Conservation (phyloP, 2,113 vertebrate species). For the Ceyx melanurus region DNA sequence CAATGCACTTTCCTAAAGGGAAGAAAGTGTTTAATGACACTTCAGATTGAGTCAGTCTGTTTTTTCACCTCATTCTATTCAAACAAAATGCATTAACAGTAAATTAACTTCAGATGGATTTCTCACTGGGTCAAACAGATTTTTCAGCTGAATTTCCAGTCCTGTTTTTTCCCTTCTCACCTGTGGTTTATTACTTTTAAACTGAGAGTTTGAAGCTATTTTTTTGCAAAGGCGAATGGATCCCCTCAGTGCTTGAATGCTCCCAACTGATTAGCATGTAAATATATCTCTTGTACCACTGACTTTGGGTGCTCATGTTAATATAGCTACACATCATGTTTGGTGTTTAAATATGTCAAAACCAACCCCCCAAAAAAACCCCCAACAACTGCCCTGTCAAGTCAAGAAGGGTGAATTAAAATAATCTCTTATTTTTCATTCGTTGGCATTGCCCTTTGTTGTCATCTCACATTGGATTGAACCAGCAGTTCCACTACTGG, state of each 20-base stretch:
- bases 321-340: not conserved
- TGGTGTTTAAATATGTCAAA: not conserved
- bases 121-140: not conserved
- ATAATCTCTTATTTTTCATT: not conserved
- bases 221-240: not conserved
- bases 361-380: rapidly evolving
- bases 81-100: not conserved
- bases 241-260: not conserved
- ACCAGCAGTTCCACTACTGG: not conserved
- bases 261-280: not conserved
- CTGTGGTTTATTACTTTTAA: not conserved
- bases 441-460: not conserved
- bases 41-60: not conserved
- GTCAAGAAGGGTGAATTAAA: not conserved
- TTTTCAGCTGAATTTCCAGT: not conserved
- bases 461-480: not conserved
- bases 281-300: not conserved
- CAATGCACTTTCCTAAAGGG: not conserved
- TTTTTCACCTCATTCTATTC: not conserved
- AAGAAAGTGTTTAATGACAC: not conserved
- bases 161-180: not conserved
- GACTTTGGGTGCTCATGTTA: not conserved
- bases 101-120: not conserved
- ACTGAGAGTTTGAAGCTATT: not conserved
- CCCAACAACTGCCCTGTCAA: not conserved